phyloP scores from a whole-genome alignment of 2,888 invertebrate species.

The Trachelus troglodyta region DNA sequence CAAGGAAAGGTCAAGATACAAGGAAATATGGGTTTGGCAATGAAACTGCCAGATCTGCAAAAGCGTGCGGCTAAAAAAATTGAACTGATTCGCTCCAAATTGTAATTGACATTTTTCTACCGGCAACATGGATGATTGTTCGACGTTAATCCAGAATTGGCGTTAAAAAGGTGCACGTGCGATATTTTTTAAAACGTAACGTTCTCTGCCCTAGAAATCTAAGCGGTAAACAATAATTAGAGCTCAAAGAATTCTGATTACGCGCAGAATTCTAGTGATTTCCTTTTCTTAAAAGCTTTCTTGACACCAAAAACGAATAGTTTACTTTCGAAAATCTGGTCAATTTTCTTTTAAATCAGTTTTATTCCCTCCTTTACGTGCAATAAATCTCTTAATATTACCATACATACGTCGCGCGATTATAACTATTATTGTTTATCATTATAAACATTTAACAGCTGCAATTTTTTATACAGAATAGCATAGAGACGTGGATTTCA shows the following conservation, averaged over 20 bases:
- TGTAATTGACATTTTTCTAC: conserved; percentile 68
- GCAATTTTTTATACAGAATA: no score
- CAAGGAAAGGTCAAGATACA: conserved; percentile 97
- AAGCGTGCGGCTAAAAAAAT: conserved; percentile 79
- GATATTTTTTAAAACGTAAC: neutral
- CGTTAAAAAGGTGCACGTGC: neutral
- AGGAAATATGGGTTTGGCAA: conserved; percentile 96
- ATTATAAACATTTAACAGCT: no score
- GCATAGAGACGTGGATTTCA: no score
- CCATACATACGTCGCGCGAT: neutral
- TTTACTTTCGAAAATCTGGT: neutral
- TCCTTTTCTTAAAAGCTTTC: neutral
- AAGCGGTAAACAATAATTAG: neutral
- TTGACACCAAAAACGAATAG: neutral
- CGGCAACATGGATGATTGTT: neutral
- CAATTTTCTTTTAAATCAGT: neutral
- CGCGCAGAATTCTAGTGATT: neutral
- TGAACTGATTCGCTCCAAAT: conserved; percentile 78
- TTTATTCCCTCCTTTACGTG: neutral
- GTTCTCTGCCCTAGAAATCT: neutral
- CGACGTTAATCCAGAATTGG: neutral
- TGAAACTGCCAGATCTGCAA: conserved; percentile 91
- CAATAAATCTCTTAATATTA: neutral
- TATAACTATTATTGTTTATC: neutral
- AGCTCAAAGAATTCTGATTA: neutral